Base-by-base conservation (phyloP, 2,888 invertebrate genomes). In the Gerosis bhagava region DNA sequence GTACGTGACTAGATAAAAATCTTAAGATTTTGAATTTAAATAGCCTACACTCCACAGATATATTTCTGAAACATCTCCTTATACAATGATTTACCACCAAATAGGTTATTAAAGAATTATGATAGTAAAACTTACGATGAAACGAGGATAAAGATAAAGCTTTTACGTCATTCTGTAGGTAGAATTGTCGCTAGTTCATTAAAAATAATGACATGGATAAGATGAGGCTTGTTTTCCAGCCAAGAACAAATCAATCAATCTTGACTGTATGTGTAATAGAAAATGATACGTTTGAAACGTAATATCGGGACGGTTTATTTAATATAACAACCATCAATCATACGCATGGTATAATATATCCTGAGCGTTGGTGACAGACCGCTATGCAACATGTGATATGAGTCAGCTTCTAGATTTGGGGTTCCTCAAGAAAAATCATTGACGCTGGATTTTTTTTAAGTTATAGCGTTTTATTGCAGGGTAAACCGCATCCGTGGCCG, bases 301-400 rank as follows among this genome's bases (percentile, higher is more conserved):
- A 77, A 86, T 83, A 83, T 81, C 66, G 74, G 65, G 66, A 67
- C 63, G 80, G 76, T 80, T 82, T 83, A 84, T 86, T 86, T 81
- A 84, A 83, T 84, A 83, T 79, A 77, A 66, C 68, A 70, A 63
- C 72, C 76, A 87, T 87, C 86, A 81, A 87, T 87, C 86, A 83
- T 67, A 53, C 63, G 67, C 65, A 68, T 71, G 67, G 57, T 24
- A 10, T 29, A 19, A 29, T 39, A 29, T 64, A 65, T 70, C 64
- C 65, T 70, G 70, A 65, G 57, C 65, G 62, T 57, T 63, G 79
- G 78, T 76, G 84, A 86, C 84, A 83, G 77, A 76, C 77, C 71
- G 64, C 60, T 64, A 70, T 63, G 76, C 77, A 78, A 79, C 77
- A 78, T 73, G 76, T 78, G 71, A 77, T 70, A 63, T 55, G 39